Base-by-base conservation (phyloP, 2,113 vertebrate species). In the Pterocles gutturalis region DNA sequence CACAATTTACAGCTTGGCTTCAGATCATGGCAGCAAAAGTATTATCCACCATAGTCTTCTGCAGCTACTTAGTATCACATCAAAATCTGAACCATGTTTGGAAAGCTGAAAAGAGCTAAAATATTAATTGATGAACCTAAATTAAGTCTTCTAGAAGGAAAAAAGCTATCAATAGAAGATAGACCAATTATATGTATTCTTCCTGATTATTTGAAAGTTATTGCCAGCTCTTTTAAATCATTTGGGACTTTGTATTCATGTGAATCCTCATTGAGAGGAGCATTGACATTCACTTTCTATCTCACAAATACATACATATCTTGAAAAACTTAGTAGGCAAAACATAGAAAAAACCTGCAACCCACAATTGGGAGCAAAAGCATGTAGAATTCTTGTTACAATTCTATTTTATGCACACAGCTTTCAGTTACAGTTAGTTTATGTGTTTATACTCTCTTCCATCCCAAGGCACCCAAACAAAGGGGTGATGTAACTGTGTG, bases 401-500 rank as follows among this genome's bases (percentile, higher is more conserved):
- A 29, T 87, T 93, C 29, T 76, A 36, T 90, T 90, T 90, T 78
- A 65, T 46, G 55, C 41, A 43, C 51, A 80, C 24, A 77, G 51
- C 83, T 58, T 94, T 85, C 55, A 75, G 60, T 83, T 88, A 64
- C 25, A 45, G 34, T 90, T 89, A 77, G 71, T 90, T 95, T 93
- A 38, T 53, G 65, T 5, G 0, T 89, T 94, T 89, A 65, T 57
- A 80, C 81, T 29, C 31, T 78, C 88, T 95, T 94, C 64, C 53
- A 71, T 92, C 89, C 88, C 72, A 95, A 93, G 82, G 88, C 70
- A 95, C 78, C 54, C 83, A 80, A 91, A 94, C 95, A 95, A 96
- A 94, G 54, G 79, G 67, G 31, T 88, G 90, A 85, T 94, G 77
- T 88, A 95, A 85, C 88, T 65, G 19, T 25, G 55, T 76, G 31